Evolutionary conservation across 1,140 invertebrate species (phyloP), one percentile per base, ranked within the genome.

Genomic region (Zaprionus gabonicus): DNA sequence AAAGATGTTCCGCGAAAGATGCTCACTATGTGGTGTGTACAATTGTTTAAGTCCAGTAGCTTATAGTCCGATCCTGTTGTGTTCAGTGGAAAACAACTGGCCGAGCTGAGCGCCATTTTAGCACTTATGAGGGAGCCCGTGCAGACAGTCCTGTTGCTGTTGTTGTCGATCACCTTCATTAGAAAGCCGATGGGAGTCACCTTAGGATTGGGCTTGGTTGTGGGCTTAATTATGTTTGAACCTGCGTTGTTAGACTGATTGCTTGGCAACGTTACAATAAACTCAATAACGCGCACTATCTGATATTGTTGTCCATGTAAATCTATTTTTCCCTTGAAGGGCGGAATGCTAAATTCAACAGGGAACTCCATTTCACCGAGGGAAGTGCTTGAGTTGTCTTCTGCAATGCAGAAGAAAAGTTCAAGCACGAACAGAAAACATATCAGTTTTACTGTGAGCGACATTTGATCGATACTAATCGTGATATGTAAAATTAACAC

Each of bases 281-380:
- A 82, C 57, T 82, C 79, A 9, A 82, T 70, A 13, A 82, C 34
- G 0, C 79, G 80, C 1, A 82, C 74, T 41, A 82, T 69, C 38
- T 80, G 78, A 64, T 67, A 80, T 1, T 71, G 17, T 10, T 56
- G 25, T 9, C 80, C 71, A 6, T 38, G 25, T 2, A 15, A 3
- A 7, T 70, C 65, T 15, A 71, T 10, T 3, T 76, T 46, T 0
- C 58, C 76, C 0, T 38, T 46, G 3, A 4, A 59, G 15, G 38
- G 13, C 4, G 36, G 55, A 17, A 58, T 28, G 2, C 15, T 64
- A 28, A 64, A 17, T 12, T 20, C n/a, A 2, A 38, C 3, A 51
- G 17, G 20, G 0, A 5, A 13, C 20, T 25, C 46, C 10, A 10
- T 23, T 25, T 51, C 20, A 17, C 2, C 17, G 9, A 4, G n/a